phyloP scores from a whole-genome alignment of 2,888 invertebrate genomes.

The Oasisia sp. region DNA sequence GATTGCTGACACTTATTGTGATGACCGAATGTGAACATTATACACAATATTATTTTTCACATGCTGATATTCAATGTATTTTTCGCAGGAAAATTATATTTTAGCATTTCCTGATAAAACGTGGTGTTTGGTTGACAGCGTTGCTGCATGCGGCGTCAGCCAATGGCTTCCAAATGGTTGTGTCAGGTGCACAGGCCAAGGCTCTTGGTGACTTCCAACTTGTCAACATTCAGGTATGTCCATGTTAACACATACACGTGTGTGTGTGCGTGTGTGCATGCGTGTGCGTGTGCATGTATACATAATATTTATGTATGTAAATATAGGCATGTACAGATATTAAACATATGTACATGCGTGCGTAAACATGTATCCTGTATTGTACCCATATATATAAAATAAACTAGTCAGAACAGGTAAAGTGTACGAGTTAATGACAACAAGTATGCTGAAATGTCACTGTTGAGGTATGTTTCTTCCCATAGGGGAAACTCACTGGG shows the following conservation, averaged over 20 bases:
- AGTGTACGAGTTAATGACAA: not conserved
- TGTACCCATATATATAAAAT: too few species aligned
- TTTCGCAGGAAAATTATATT: not conserved
- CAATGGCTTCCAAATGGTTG: conserved; percentile 93
- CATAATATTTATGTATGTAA: not conserved
- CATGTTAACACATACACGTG: not conserved
- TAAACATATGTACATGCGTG: not conserved
- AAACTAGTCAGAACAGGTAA: too few species aligned
- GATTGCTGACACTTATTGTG: too few species aligned
- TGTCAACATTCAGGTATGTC: conserved; percentile 73
- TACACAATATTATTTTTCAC: not conserved
- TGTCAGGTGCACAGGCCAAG: conserved; percentile 78
- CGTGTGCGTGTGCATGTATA: too few species aligned
- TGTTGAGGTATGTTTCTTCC: conserved; percentile 19
- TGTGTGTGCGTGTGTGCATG: not conserved
- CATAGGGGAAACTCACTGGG: conserved; percentile 71
- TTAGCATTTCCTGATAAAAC: not conserved
- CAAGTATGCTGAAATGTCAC: not conserved
- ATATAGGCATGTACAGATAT: not conserved
- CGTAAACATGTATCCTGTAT: not conserved
- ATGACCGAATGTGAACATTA: too few species aligned
- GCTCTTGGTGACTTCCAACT: conserved; percentile 83
- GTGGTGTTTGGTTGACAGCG: conserved; percentile 67
- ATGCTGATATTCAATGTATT: not conserved
- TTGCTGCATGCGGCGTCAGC: conserved; percentile 88